Percentiles rank a stretch among this genome's conserved stretches.
phyloP scores from a whole-genome alignment of 2,888 invertebrate species.

The Nemapogon koenigi region DNA sequence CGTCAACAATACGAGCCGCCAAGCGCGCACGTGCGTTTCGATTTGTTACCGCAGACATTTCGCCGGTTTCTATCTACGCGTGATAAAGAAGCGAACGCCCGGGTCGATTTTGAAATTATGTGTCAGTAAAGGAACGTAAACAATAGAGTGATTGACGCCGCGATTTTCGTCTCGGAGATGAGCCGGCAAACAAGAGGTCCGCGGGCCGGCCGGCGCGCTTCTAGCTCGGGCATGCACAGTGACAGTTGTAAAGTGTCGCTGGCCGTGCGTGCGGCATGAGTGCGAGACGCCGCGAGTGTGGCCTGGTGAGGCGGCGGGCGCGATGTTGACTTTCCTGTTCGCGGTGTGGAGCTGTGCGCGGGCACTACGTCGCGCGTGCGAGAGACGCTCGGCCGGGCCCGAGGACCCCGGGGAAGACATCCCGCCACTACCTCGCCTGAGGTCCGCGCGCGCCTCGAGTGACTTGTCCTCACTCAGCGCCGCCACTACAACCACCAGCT shows the following conservation, averaged over 20 bases:
- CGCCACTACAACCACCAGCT: constrained; percentile 45
- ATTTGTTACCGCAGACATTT: too few species aligned
- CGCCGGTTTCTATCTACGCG: too few species aligned
- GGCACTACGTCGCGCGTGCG: constrained; percentile 58
- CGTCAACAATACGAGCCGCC: constrained; percentile 56
- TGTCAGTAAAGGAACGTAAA: not conserved
- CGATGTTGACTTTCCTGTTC: constrained; percentile 68
- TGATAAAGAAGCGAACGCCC: too few species aligned
- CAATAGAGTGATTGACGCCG: not conserved
- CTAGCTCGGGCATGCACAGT: constrained; percentile 1
- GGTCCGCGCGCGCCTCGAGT: constrained; percentile 56
- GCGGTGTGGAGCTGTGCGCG: constrained; percentile 69
- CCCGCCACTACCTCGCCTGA: constrained; percentile 48
- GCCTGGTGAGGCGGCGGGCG: too few species aligned
- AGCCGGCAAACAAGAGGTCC: constrained; percentile 18
- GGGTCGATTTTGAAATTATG: constrained; percentile 6
- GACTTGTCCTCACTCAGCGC: constrained; percentile 57
- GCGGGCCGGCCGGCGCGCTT: constrained; percentile 16
- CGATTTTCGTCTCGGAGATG: constrained; percentile 12
- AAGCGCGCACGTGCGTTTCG: too few species aligned
- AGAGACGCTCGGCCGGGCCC: constrained; percentile 23
- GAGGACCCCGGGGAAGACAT: constrained; percentile 47
- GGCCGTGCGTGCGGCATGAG: constrained; percentile 16
- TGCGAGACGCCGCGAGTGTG: constrained; percentile 33
- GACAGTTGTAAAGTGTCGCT: too few species aligned